Evolutionary conservation across 2,113 vertebrate species (phyloP).

Genomic region (Haemorhous mexicanus): DNA sequence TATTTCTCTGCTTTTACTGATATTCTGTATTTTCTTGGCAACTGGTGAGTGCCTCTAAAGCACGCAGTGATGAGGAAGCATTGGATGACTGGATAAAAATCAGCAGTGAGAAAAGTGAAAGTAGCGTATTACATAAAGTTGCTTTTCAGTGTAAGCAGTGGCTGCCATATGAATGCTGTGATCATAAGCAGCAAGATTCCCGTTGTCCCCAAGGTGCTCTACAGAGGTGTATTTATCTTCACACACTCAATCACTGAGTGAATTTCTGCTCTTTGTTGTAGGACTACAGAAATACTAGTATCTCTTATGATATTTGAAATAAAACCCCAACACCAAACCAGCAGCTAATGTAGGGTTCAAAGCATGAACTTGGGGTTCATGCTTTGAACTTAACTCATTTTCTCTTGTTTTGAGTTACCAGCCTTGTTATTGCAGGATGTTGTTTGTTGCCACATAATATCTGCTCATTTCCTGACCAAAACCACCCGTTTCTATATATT

Average conservation of each 20-base stretch:
- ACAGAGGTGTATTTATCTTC: not conserved
- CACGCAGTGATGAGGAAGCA: not conserved
- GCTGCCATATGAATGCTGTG: not conserved
- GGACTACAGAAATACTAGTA: not conserved
- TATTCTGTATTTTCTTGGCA: not conserved
- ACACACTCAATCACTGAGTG: not conserved
- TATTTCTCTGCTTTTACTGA: not conserved
- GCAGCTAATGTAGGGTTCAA: not conserved
- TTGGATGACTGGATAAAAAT: not conserved
- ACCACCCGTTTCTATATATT: not conserved
- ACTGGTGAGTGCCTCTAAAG: not conserved
- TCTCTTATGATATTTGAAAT: not conserved
- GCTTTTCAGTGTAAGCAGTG: not conserved
- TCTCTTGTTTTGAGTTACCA: not conserved
- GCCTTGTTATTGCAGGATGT: not conserved
- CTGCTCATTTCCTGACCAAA: not conserved
- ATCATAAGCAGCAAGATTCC: not conserved
- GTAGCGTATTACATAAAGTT: not conserved
- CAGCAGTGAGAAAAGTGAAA: not conserved
- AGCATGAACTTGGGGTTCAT: not conserved
- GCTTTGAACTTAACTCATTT: not conserved
- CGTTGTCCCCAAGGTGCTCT: not conserved
- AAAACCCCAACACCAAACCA: not conserved
- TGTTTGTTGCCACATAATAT: not conserved
- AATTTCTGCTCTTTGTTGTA: not conserved